Percentiles rank a stretch among this genome's conserved stretches.
Conservation (phyloP, 1,140 invertebrate genomes). For the Pachypeltis micranthus region DNA sequence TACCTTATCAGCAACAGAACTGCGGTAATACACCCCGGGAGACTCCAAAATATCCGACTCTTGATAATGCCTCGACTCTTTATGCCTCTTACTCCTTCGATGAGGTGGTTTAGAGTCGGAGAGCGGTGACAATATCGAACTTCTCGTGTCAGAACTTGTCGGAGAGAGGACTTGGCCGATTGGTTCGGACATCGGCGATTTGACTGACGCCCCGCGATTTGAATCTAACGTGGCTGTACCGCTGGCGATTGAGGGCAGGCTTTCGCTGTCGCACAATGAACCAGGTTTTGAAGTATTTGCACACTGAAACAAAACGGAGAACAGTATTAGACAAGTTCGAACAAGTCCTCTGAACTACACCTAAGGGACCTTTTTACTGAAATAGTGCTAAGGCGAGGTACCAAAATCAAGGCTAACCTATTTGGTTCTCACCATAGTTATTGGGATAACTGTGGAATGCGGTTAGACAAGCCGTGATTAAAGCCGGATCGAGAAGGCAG, state of each 20-base stretch:
- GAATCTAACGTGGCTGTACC: constrained; percentile 20
- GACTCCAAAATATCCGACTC: constrained; percentile 77
- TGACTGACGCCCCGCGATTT: constrained; percentile 3
- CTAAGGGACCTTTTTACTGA: no score
- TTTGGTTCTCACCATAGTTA: no score
- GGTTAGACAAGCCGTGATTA: no score
- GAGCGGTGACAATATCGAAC: constrained; percentile 21
- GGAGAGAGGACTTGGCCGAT: constrained; percentile 31
- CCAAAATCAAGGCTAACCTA: no score
- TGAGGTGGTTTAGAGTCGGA: constrained; percentile 36
- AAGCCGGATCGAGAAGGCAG: no score
- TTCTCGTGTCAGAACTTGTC: constrained; percentile 29
- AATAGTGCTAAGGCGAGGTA: no score
- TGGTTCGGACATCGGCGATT: constrained; percentile 15
- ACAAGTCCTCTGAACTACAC: no score
- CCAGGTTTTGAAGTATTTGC: constrained; percentile 10
- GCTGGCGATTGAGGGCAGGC: constrained; percentile 21
- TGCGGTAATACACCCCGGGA: constrained; percentile 67
- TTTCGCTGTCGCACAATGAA: constrained; percentile 21
- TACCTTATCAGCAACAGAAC: constrained; percentile 73
- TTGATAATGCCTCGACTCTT: constrained; percentile 49
- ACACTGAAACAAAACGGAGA: no score
- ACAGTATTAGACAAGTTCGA: no score
- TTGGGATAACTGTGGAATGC: no score
- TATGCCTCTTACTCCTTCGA: constrained; percentile 30